Percentiles rank a stretch among this genome's conserved stretches.
These are phyloP conservation scores for Porphyrio hochstetteri DNA, from an alignment of 2,113 vertebrate species.

Conservation along the genomic window DNA sequence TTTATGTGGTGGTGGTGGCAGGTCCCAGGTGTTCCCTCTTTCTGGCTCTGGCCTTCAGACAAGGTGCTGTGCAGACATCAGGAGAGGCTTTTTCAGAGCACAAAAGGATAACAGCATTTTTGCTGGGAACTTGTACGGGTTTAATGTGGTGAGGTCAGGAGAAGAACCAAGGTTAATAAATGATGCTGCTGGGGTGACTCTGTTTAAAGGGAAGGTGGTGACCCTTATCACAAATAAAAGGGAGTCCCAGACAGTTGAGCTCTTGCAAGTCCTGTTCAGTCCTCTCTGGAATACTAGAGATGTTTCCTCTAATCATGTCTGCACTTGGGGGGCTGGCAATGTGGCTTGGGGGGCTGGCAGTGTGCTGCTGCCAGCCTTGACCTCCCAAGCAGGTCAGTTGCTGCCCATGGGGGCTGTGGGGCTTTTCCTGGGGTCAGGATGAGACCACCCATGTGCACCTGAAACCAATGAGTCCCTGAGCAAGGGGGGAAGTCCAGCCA, in stretches of 20 bases:
- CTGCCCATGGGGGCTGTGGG: neutral
- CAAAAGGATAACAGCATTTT: neutral
- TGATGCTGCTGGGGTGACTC: neutral
- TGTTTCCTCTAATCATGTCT: neutral
- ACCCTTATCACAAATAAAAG: neutral
- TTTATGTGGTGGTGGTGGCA: neutral
- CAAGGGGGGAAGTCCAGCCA: neutral
- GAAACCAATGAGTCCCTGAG: neutral
- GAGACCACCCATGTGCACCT: neutral
- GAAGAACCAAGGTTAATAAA: neutral
- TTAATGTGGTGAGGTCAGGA: neutral
- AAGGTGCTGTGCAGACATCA: neutral
- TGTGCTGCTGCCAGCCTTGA: neutral
- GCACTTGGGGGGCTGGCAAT: neutral
- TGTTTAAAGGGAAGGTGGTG: neutral
- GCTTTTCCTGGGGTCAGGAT: neutral
- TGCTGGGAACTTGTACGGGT: neutral
- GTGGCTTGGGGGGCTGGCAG: neutral
- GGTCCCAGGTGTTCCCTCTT: neutral
- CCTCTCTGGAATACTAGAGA: neutral
- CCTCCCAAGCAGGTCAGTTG: neutral
- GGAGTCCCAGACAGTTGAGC: neutral
- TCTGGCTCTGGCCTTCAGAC: neutral
- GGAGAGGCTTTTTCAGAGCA: neutral
- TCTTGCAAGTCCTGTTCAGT: neutral